phyloP scores from a whole-genome alignment of 35 echinoderm and acorn worm species.

The Anneissia japonica region DNA sequence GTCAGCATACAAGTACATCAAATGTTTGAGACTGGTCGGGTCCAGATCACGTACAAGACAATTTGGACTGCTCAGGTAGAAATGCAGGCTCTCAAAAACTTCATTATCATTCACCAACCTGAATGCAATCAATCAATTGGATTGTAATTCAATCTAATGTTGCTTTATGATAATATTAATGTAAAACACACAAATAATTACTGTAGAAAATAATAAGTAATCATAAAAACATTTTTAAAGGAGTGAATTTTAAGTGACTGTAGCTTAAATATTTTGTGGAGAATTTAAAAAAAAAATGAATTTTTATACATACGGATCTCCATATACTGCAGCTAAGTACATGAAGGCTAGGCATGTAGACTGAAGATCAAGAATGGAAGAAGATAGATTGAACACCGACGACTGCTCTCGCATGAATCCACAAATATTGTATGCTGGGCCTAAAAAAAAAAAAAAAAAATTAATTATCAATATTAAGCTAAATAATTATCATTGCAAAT shows the following conservation, averaged over 20 bases:
- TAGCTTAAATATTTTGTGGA: too few relatives aligned
- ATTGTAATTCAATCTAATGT: too few relatives aligned
- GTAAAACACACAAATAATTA: too few relatives aligned
- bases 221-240: too few relatives aligned
- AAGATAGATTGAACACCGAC: neutral
- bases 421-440: neutral
- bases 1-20: neutral
- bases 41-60: neutral
- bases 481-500: too few relatives aligned
- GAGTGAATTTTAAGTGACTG: too few relatives aligned
- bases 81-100: neutral
- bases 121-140: too few relatives aligned
- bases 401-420: neutral
- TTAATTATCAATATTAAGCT: too few relatives aligned
- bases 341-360: neutral
- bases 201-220: too few relatives aligned
- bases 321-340: neutral
- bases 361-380: neutral
- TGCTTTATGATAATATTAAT: too few relatives aligned
- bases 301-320: neutral
- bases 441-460: neutral
- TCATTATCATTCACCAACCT: neutral
- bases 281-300: too few relatives aligned
- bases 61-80: neutral
- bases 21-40: neutral